These are phyloP conservation scores for Artemisiospiza belli DNA, from an alignment of 2,113 vertebrate genomes.

Conservation along the genomic window DNA sequence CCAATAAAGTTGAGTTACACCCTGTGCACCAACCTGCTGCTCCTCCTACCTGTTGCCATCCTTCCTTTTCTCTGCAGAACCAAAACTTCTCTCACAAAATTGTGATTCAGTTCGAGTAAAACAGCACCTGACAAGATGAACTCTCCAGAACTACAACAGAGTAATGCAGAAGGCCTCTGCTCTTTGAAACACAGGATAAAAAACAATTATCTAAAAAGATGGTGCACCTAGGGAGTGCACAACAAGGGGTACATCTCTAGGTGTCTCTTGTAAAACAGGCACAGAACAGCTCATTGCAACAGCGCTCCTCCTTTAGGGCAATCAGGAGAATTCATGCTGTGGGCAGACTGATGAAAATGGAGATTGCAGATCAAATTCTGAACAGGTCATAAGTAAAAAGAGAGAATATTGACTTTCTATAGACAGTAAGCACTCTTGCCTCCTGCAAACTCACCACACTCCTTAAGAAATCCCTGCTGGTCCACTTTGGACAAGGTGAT, in stretches of 20 bases:
- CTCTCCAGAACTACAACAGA: not conserved
- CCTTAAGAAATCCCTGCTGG: not conserved
- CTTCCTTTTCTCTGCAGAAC: not conserved
- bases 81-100: not conserved
- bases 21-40: not conserved
- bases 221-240: not conserved
- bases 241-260: fast-evolving
- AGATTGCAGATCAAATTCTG: not conserved
- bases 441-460: not conserved
- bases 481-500: not conserved
- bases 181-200: not conserved
- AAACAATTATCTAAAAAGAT: fast-evolving
- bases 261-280: not conserved
- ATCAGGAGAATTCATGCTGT: not conserved
- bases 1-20: not conserved
- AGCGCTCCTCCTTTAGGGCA: not conserved
- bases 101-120: not conserved
- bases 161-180: not conserved
- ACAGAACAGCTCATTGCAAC: not conserved
- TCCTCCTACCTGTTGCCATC: not conserved
- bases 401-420: not conserved
- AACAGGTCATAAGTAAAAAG: not conserved
- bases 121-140: not conserved
- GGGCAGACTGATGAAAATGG: not conserved
- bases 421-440: not conserved